Percentiles rank a stretch among this genome's conserved stretches.
Evolutionary conservation across 2,888 invertebrate species (phyloP).

Genomic region (Drosophila monieri): DNA sequence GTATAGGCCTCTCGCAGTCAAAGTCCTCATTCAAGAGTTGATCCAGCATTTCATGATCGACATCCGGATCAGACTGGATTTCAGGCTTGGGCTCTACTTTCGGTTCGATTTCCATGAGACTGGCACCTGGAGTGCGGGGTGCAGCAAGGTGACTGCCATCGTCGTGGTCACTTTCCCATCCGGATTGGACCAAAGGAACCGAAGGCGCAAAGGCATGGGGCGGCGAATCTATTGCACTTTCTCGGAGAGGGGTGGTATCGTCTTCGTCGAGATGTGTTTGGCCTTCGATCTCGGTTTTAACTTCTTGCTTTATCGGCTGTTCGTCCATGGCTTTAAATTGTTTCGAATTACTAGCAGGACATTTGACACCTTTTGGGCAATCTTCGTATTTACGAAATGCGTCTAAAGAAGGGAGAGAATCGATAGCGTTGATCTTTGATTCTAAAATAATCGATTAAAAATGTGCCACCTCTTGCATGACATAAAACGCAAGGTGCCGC

Average conservation of each 20-base stretch:
- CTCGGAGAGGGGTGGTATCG: constrained; percentile 22
- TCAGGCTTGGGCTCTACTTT: neutral
- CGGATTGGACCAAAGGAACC: neutral
- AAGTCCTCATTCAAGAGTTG: neutral
- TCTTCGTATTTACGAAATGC: neutral
- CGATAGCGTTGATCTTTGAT: neutral
- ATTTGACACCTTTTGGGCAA: neutral
- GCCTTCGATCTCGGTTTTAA: constrained; percentile 8
- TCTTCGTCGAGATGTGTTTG: constrained; percentile 16
- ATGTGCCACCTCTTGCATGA: neutral
- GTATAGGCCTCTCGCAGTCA: neutral
- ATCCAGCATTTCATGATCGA: constrained; percentile 1
- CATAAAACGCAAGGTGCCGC: no score
- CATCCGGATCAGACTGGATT: neutral
- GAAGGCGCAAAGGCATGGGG: neutral
- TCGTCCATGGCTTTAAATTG: constrained; percentile 7
- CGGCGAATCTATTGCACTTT: neutral
- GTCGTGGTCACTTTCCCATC: constrained; percentile 36
- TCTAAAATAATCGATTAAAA: neutral
- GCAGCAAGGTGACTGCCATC: neutral
- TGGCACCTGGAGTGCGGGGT: constrained; percentile 8
- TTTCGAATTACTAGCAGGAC: neutral
- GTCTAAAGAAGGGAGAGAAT: neutral
- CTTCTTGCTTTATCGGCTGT: constrained; percentile 11
- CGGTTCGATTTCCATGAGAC: neutral